Evolutionary conservation across 2,113 vertebrate species (phyloP).

Genomic region (Silurus asotus): DNA sequence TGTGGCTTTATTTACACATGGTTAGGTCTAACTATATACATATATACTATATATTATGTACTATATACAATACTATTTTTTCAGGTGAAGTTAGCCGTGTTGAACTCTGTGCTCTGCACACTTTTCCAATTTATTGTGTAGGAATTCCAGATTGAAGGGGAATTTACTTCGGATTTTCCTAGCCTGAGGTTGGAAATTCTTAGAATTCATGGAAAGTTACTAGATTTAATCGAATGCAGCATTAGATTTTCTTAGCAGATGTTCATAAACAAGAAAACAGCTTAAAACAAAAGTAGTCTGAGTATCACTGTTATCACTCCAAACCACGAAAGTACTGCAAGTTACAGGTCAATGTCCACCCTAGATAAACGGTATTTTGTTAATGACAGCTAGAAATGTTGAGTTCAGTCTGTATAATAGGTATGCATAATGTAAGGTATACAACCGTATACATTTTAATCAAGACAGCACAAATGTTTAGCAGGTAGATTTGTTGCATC

Average conservation of each 20-base stretch:
- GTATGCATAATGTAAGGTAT: neutral
- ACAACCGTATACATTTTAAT: neutral
- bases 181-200: neutral
- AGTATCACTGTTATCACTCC: neutral
- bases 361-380: neutral
- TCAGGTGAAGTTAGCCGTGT: neutral
- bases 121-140: neutral
- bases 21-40: too few species aligned
- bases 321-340: neutral
- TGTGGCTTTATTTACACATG: too few species aligned
- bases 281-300: neutral
- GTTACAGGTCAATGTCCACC: neutral
- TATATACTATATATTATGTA: too few species aligned
- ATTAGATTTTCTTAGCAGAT: neutral
- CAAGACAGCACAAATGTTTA: neutral
- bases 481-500: neutral
- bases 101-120: neutral
- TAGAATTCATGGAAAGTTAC: neutral
- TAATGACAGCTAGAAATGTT: neutral
- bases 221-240: neutral
- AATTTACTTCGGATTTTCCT: neutral
- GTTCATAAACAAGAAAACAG: neutral
- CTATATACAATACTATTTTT: too few species aligned
- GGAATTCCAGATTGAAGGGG: slow-evolving; percentile 3
- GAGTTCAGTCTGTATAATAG: neutral